phyloP scores from a whole-genome alignment of 2,113 vertebrate genomes.

The Regulus satrapa region DNA sequence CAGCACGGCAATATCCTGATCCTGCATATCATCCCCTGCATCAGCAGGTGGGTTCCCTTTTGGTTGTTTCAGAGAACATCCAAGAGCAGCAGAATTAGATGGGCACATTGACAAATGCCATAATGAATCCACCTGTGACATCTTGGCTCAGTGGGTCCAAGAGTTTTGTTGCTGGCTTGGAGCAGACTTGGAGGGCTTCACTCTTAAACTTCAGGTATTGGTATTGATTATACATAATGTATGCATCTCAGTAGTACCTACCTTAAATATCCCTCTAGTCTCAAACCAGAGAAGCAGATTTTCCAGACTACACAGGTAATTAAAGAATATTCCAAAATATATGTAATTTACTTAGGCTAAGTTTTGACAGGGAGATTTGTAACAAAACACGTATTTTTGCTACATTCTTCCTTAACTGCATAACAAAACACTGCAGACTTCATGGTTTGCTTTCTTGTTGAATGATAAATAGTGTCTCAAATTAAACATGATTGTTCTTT shows the following conservation, averaged over 20 bases:
- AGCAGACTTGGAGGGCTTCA: not conserved
- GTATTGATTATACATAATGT: not conserved
- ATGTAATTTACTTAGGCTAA: not conserved
- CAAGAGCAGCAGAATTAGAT: not conserved
- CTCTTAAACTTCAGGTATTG: not conserved
- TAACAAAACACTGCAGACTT: not conserved
- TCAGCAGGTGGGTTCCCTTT: not conserved
- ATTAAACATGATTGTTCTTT: not conserved
- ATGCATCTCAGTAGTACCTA: not conserved
- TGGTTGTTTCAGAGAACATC: fast-evolving
- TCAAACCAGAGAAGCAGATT: not conserved
- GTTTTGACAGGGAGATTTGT: not conserved
- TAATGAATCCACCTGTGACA: not conserved
- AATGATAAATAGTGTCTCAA: not conserved
- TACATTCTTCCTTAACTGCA: not conserved
- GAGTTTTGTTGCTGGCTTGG: not conserved
- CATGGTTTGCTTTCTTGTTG: not conserved
- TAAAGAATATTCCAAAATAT: not conserved
- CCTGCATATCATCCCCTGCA: not conserved
- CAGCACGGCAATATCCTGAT: not conserved
- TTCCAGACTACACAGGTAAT: not conserved
- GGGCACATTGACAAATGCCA: not conserved
- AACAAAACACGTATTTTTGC: not conserved
- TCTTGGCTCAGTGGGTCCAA: not conserved
- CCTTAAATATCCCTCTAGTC: not conserved